A percentile compares a stretch with the other conserved stretches of the same genome.
phyloP scores from a whole-genome alignment of 2,797 vertebrate species.

The Halcyon leucocephala region DNA sequence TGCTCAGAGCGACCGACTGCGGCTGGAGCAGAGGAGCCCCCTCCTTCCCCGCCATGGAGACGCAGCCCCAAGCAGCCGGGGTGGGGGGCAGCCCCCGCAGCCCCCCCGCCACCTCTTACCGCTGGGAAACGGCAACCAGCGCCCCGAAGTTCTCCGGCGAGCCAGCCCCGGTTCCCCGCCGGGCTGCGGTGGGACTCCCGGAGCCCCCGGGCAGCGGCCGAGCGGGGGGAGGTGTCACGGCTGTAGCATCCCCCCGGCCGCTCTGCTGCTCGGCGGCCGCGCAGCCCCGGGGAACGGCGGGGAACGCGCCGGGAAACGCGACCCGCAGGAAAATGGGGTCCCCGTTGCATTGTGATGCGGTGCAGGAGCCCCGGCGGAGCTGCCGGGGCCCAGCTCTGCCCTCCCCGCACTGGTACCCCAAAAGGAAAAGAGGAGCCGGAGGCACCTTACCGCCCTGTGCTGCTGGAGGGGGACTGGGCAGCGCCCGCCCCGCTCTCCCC shows the following conservation, averaged over 20 bases:
- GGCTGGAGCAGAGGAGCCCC: background rate
- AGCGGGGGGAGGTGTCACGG: background rate
- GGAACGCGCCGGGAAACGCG: background rate
- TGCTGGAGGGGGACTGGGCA: background rate
- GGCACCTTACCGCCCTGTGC: constrained; percentile 39
- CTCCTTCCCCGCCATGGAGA: background rate
- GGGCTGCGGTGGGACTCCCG: background rate
- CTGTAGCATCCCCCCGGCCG: background rate
- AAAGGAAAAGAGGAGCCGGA: background rate
- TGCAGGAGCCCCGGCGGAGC: background rate
- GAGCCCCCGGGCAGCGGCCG: background rate
- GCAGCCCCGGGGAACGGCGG: background rate
- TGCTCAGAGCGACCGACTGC: background rate
- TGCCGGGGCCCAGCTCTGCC: background rate
- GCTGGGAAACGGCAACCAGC: rapidly evolving
- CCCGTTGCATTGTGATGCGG: background rate
- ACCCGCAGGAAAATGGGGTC: background rate
- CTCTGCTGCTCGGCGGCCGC: background rate
- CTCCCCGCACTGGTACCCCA: background rate
- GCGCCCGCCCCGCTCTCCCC: background rate
- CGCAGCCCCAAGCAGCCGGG: background rate
- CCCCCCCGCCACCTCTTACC: background rate
- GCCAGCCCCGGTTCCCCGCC: rapidly evolving
- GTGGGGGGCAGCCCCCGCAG: background rate
- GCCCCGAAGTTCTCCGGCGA: background rate